A percentile compares a stretch with the other conserved stretches of the same genome.
Evolutionary conservation across 1,140 invertebrate genomes (phyloP).

Genomic region (Ceratitis capitata): DNA sequence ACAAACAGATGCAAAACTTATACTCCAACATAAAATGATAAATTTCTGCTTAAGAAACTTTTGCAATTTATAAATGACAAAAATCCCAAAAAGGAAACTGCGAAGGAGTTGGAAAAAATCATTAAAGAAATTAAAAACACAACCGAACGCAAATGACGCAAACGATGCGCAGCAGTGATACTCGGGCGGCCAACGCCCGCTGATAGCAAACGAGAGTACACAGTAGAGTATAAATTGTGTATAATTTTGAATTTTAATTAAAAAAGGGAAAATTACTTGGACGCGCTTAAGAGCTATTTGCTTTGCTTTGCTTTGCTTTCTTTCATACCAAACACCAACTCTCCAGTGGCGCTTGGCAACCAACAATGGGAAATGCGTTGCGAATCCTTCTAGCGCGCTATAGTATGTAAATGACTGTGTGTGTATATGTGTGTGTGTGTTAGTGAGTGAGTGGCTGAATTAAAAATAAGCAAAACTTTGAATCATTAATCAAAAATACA

Average conservation of each 20-base stretch:
- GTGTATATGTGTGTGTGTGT: too few relatives aligned
- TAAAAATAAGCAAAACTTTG: slow-evolving; percentile 33
- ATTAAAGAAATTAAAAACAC: slow-evolving; percentile 4
- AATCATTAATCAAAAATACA: slow-evolving; percentile 36
- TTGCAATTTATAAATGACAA: slow-evolving; percentile 65
- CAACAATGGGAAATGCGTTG: background rate
- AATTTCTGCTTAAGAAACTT: slow-evolving; percentile 60
- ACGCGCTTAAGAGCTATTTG: background rate
- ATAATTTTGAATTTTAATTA: slow-evolving; percentile 38
- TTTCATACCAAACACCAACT: background rate
- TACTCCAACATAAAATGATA: background rate
- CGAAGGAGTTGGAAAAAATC: too few relatives aligned
- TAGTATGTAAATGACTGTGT: too few relatives aligned
- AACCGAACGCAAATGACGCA: background rate
- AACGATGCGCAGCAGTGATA: too few relatives aligned
- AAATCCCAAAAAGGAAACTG: slow-evolving; percentile 45
- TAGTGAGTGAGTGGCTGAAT: slow-evolving; percentile 24
- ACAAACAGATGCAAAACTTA: background rate
- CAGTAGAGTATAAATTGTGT: background rate
- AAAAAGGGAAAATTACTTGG: slow-evolving; percentile 32
- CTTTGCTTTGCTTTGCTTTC: slow-evolving; percentile 2
- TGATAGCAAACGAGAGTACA: background rate
- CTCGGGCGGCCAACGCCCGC: background rate
- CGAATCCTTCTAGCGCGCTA: slow-evolving; percentile 1
- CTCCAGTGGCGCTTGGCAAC: background rate